Evolutionary conservation across 2,888 invertebrate genomes (phyloP).

Genomic region (Habrosyne pyritoides): DNA sequence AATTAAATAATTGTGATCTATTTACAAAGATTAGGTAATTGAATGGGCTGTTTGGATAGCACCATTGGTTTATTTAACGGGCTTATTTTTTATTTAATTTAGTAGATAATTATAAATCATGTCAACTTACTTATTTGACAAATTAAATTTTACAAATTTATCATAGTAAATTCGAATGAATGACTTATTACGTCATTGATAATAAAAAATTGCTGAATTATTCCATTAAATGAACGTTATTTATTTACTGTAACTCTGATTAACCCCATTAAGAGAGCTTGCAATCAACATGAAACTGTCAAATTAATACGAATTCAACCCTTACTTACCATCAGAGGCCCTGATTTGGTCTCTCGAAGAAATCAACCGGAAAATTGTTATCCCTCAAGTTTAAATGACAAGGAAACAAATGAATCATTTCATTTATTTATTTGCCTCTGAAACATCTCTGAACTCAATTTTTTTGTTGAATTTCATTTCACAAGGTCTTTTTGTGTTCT

Average conservation of each 20-base stretch:
- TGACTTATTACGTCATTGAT: too few species aligned
- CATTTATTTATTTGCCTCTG: not conserved
- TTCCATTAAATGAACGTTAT: too few species aligned
- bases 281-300: not conserved
- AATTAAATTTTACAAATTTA: too few species aligned
- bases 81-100: not conserved
- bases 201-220: too few species aligned
- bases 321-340: not conserved
- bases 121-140: too few species aligned
- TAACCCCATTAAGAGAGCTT: not conserved
- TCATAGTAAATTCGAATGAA: too few species aligned
- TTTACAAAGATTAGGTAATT: constrained; percentile 25
- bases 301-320: constrained; percentile 3
- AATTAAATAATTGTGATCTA: constrained; percentile 52
- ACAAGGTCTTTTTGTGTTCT: too few species aligned
- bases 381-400: constrained; percentile 5
- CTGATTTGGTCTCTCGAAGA: constrained; percentile 2
- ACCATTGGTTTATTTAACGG: not conserved
- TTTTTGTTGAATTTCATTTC: too few species aligned
- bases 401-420: constrained; percentile 4
- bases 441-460: too few species aligned
- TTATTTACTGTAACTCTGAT: too few species aligned
- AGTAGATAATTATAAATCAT: too few species aligned
- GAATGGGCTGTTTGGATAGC: not conserved
- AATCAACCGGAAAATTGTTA: constrained; percentile 7